These are phyloP conservation scores for Mormyrus proboscirostris DNA, from an alignment of 2,797 vertebrate genomes.

Conservation along the genomic window DNA sequence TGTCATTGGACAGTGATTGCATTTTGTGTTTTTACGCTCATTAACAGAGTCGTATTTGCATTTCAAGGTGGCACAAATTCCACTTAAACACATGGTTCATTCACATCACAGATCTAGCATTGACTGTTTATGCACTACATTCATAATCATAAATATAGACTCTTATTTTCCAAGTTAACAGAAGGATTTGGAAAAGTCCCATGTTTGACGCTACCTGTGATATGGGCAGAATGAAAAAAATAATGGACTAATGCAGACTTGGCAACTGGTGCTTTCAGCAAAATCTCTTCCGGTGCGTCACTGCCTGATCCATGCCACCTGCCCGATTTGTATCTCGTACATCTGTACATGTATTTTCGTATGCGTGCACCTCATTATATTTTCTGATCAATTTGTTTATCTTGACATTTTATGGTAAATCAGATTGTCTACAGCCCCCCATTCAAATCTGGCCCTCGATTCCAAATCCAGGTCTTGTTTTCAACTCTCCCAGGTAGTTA, in stretches of 20 bases:
- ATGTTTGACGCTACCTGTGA: neutral
- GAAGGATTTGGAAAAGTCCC: neutral
- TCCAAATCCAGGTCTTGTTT: too few relatives aligned
- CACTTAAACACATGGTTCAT: neutral
- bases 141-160: too few relatives aligned
- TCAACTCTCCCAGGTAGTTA: too few relatives aligned
- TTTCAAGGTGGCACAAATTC: too few relatives aligned
- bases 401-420: neutral
- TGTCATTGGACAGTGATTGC: too few relatives aligned
- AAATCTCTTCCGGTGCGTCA: neutral
- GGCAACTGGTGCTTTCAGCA: neutral
- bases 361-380: neutral
- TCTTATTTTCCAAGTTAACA: neutral
- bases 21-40: too few relatives aligned
- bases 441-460: too few relatives aligned
- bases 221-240: neutral
- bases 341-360: neutral
- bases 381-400: neutral
- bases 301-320: neutral
- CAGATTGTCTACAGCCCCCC: neutral
- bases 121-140: too few relatives aligned
- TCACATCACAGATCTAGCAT: neutral
- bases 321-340: neutral
- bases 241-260: neutral
- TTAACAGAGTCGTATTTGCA: too few relatives aligned